phyloP scores from a whole-genome alignment of 2,797 vertebrate genomes.

The Pipistrellus nathusii region DNA sequence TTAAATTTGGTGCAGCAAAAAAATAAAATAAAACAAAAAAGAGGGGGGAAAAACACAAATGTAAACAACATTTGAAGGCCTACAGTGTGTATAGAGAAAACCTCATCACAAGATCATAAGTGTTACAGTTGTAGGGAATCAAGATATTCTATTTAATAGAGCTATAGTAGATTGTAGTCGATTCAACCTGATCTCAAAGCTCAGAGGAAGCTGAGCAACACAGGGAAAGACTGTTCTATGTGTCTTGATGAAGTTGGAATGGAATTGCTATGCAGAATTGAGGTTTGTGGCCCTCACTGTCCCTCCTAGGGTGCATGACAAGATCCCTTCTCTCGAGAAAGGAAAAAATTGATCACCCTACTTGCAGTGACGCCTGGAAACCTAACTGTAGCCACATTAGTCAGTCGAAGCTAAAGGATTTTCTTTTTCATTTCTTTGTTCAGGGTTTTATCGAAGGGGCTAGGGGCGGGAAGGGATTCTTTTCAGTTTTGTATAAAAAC shows the following conservation, averaged over 20 bases:
- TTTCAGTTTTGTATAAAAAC: conserved; percentile 86
- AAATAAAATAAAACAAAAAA: background rate
- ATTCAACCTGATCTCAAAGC: conserved; percentile 85
- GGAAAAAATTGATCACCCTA: conserved; percentile 78
- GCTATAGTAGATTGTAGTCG: conserved; percentile 82
- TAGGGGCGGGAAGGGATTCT: conserved; percentile 79
- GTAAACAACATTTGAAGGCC: conserved; percentile 76
- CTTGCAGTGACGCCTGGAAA: conserved; percentile 69
- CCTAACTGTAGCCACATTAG: conserved; percentile 76
- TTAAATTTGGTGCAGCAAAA: conserved; percentile 81
- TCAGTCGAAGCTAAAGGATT: conserved; percentile 67
- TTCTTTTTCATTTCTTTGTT: conserved; percentile 75
- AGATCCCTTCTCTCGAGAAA: conserved; percentile 77
- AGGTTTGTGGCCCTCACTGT: conserved; percentile 79
- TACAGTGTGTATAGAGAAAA: conserved; percentile 78
- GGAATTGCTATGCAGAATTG: conserved; percentile 80
- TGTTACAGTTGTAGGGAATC: conserved; percentile 82
- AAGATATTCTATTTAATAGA: conserved; percentile 86
- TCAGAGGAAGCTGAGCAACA: conserved; percentile 82
- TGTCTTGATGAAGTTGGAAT: conserved; percentile 72
- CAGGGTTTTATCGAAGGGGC: conserved; percentile 72
- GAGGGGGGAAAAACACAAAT: background rate
- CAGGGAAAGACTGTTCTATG: conserved; percentile 77
- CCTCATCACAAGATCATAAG: conserved; percentile 82
- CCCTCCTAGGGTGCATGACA: conserved; percentile 78